Evolutionary conservation across 2,888 invertebrate species (phyloP).

Genomic region (Spialia ferax): DNA sequence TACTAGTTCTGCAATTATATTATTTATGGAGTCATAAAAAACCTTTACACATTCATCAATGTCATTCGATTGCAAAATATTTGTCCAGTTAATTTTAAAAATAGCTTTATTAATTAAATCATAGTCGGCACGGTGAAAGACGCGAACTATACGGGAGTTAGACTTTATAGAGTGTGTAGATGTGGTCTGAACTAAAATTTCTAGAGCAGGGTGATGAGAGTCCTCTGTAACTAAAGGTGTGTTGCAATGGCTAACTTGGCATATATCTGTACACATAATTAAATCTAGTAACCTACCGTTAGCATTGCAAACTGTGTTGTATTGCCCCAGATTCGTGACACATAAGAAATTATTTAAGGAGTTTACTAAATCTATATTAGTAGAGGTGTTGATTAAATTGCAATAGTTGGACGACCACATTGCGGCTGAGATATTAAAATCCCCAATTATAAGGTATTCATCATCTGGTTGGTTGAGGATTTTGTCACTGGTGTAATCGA

Average conservation of each 20-base stretch:
- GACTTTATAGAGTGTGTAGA: background rate
- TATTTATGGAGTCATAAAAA: background rate
- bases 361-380: background rate
- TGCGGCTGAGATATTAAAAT: constrained; percentile 12
- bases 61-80: background rate
- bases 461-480: constrained; percentile 13
- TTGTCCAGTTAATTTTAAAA: background rate
- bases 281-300: background rate
- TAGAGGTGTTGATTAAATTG: background rate
- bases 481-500: background rate
- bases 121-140: background rate
- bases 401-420: background rate
- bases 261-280: background rate
- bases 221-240: constrained; percentile 1
- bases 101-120: background rate
- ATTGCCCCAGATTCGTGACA: background rate
- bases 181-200: background rate
- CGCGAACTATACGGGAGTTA: background rate
- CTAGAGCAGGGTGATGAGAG: constrained; percentile 9
- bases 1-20: background rate
- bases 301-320: background rate
- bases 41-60: background rate
- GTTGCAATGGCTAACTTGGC: background rate
- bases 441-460: constrained; percentile 4
- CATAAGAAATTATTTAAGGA: background rate